phyloP scores from a whole-genome alignment of 1,140 invertebrate genomes.

The Bombus difficillimus region DNA sequence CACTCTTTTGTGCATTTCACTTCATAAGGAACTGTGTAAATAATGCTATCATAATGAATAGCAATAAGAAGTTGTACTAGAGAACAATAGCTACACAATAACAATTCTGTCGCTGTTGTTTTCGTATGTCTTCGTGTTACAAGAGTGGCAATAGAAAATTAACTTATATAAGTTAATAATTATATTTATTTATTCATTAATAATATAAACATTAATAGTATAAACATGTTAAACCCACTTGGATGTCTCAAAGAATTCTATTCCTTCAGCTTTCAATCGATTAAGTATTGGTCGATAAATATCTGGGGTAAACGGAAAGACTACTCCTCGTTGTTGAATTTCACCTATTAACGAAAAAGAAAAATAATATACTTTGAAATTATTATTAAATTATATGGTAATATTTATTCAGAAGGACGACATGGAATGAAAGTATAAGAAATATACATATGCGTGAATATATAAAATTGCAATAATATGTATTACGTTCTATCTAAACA shows the following conservation, averaged over 20 bases:
- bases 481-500: neutral
- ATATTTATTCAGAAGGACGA: neutral
- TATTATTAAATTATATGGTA: neutral
- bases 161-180: too few species aligned
- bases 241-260: constrained; percentile 89
- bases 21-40: too few species aligned
- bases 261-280: constrained; percentile 92
- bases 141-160: too few species aligned
- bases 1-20: too few species aligned
- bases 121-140: too few species aligned
- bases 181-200: neutral
- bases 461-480: neutral
- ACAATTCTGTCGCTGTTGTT: too few species aligned
- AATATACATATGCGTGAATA: neutral
- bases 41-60: too few species aligned
- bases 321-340: constrained; percentile 96
- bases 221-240: constrained; percentile 75
- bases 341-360: constrained; percentile 87
- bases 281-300: constrained; percentile 96
- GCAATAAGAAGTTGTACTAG: too few species aligned
- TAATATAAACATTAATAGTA: neutral
- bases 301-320: constrained; percentile 93
- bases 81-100: too few species aligned
- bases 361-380: neutral
- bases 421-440: neutral